A percentile compares a stretch with the other conserved stretches of the same genome.
These are phyloP conservation scores for Microctonus brassicae DNA, from an alignment of 2,888 invertebrate species.

Conservation along the genomic window DNA sequence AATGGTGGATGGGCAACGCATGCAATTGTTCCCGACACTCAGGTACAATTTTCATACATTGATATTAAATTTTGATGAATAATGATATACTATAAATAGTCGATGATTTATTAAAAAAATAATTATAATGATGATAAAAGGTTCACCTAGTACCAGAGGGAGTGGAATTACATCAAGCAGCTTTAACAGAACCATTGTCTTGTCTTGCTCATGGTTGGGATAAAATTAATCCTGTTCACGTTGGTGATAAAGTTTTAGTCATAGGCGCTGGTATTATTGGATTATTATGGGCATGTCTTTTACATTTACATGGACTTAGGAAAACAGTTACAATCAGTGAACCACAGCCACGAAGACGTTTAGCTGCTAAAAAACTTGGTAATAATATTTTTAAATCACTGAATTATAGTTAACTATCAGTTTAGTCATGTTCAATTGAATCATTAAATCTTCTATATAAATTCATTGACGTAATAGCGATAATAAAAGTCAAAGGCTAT, in stretches of 20 bases:
- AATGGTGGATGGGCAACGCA: slow-evolving; percentile 82
- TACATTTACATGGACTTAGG: slow-evolving; percentile 79
- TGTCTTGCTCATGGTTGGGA: slow-evolving; percentile 81
- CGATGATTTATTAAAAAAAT: neutral
- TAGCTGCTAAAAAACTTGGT: slow-evolving; percentile 59
- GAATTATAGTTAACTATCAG: slow-evolving; percentile 1
- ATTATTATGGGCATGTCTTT: slow-evolving; percentile 75
- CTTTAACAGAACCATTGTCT: slow-evolving; percentile 78
- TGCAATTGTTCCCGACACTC: slow-evolving; percentile 74
- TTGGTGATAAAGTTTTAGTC: slow-evolving; percentile 76
- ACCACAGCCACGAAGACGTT: slow-evolving; percentile 71
- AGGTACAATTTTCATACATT: slow-evolving; percentile 66
- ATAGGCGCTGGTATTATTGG: slow-evolving; percentile 83
- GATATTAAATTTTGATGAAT: neutral
- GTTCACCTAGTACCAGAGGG: slow-evolving; percentile 59
- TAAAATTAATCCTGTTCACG: slow-evolving; percentile 73
- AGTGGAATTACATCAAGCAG: slow-evolving; percentile 70
- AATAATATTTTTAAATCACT: slow-evolving; percentile 63
- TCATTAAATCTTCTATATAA: neutral
- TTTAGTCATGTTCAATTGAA: neutral
- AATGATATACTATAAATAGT: neutral
- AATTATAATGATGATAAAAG: slow-evolving; percentile 44
- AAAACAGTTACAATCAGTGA: slow-evolving; percentile 78
- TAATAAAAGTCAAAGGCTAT: neutral
- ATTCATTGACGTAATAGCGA: neutral